These are phyloP conservation scores for Pseudochaenichthys georgianus DNA, from an alignment of 2,797 vertebrate genomes.

Conservation along the genomic window DNA sequence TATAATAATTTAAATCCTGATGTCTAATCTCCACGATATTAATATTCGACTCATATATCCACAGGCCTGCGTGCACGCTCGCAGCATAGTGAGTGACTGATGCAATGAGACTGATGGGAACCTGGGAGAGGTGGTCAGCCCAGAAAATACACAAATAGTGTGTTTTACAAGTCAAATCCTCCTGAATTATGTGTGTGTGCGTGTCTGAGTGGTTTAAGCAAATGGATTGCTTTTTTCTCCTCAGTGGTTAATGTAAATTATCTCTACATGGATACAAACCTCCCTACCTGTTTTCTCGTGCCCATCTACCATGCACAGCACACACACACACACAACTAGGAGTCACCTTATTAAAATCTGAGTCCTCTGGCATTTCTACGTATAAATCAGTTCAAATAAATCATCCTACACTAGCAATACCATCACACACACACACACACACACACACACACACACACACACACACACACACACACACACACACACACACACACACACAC, in stretches of 20 bases:
- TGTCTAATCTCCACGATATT: slow-evolving; percentile 34
- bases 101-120: slow-evolving; percentile 46
- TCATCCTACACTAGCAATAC: too few species aligned
- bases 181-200: slow-evolving; percentile 20
- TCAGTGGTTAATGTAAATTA: slow-evolving; percentile 55
- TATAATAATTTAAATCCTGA: slow-evolving; percentile 25
- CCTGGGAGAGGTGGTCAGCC: slow-evolving; percentile 50
- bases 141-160: slow-evolving; percentile 35
- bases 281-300: slow-evolving; percentile 34
- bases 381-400: too few species aligned
- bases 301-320: slow-evolving; percentile 10
- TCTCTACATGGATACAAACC: slow-evolving; percentile 46
- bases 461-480: too few species aligned
- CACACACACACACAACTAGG: slow-evolving; percentile 4
- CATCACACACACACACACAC: background rate
- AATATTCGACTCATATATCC: slow-evolving; percentile 33
- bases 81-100: slow-evolving; percentile 54
- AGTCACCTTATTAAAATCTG: slow-evolving; percentile 38
- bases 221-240: slow-evolving; percentile 52
- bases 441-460: too few species aligned
- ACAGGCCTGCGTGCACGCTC: slow-evolving; percentile 34
- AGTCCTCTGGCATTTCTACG: background rate
- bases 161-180: slow-evolving; percentile 61
- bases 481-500: too few species aligned
- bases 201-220: slow-evolving; percentile 41